A percentile compares a stretch with the other conserved stretches of the same genome.
phyloP scores from a whole-genome alignment of 2,113 vertebrate genomes.

The Gavialis gangeticus region DNA sequence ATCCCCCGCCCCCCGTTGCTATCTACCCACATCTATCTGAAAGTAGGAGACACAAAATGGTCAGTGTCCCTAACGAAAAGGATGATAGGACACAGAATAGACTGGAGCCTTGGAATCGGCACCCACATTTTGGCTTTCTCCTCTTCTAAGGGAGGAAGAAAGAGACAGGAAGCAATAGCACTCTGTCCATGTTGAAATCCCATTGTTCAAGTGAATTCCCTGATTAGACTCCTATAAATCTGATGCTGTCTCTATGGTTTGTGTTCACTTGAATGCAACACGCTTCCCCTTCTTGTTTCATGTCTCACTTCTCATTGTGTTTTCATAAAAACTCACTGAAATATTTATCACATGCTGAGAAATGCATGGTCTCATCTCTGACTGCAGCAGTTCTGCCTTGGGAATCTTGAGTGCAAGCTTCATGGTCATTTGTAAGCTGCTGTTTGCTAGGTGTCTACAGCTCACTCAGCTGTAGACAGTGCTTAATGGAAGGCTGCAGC shows the following conservation, averaged over 20 bases:
- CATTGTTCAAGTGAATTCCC: neutral
- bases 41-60: neutral
- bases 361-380: neutral
- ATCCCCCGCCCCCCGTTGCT: neutral
- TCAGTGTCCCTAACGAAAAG: neutral
- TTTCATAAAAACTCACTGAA: neutral
- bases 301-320: neutral
- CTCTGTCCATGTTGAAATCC: neutral
- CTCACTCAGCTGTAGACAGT: neutral
- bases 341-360: neutral
- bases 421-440: neutral
- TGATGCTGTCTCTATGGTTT: neutral
- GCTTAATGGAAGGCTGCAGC: neutral
- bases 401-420: neutral
- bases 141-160: neutral
- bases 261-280: neutral
- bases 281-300: neutral
- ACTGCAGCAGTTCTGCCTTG: neutral
- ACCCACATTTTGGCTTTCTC: neutral
- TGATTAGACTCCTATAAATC: neutral
- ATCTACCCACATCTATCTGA: neutral
- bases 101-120: neutral
- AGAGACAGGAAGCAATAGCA: neutral
- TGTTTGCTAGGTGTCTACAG: neutral
- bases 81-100: neutral